These are phyloP conservation scores for Calidris pygmaea DNA, from an alignment of 2,113 vertebrate genomes.

Conservation along the genomic window DNA sequence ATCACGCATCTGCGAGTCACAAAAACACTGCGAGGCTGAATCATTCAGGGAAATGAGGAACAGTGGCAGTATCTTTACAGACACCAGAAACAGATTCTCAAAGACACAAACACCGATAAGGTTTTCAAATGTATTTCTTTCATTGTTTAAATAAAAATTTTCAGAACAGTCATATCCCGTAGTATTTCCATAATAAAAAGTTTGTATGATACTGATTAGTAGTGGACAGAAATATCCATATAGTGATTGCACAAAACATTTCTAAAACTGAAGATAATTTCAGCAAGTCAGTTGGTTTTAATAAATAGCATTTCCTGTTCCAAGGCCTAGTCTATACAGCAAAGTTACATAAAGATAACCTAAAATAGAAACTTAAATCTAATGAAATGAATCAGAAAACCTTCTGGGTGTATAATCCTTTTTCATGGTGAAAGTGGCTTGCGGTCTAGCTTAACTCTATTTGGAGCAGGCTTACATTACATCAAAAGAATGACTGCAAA, in stretches of 20 bases:
- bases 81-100: background rate
- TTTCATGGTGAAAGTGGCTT: background rate
- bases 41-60: background rate
- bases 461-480: slow-evolving; percentile 10
- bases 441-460: background rate
- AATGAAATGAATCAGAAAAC: slow-evolving; percentile 21
- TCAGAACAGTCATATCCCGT: background rate
- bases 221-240: background rate
- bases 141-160: slow-evolving; percentile 4
- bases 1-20: background rate
- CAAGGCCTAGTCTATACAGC: background rate
- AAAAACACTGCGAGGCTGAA: background rate
- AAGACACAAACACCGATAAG: background rate
- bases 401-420: slow-evolving; percentile 23
- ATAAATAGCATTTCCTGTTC: background rate
- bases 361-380: slow-evolving; percentile 1
- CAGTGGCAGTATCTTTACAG: background rate
- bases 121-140: background rate
- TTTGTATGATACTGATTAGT: background rate
- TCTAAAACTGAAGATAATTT: background rate
- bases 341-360: slow-evolving; percentile 17
- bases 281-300: background rate
- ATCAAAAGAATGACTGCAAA: slow-evolving; percentile 44
- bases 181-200: background rate
- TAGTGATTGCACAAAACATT: background rate